A percentile compares a stretch with the other conserved stretches of the same genome.
Evolutionary conservation across 2,888 invertebrate species (phyloP).

Genomic region (Cheilosia pagana): DNA sequence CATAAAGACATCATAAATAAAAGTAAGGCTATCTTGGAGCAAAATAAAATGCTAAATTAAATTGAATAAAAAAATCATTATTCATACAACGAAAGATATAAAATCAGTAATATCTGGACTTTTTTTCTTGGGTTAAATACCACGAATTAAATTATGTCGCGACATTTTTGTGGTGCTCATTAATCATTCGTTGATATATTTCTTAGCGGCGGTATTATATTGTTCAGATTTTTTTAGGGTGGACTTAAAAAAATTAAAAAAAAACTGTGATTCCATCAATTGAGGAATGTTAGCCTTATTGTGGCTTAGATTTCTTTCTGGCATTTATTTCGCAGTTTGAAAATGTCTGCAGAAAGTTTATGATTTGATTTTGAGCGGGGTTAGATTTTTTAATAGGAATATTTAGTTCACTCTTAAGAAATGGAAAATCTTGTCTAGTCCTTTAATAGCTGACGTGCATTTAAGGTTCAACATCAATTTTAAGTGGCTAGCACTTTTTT

Average conservation of each 20-base stretch:
- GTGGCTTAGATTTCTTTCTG: too few relatives aligned
- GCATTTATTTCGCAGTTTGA: too few relatives aligned
- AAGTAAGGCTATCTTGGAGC: neutral
- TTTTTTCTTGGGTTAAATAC: neutral
- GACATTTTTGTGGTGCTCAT: conserved; percentile 15
- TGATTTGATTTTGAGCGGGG: too few relatives aligned
- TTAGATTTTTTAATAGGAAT: too few relatives aligned
- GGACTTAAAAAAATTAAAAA: neutral
- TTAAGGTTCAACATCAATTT: too few relatives aligned
- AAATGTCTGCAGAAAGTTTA: too few relatives aligned
- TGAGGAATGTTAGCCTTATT: too few relatives aligned
- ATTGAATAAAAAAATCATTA: conserved; percentile 26
- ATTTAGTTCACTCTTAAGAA: too few relatives aligned
- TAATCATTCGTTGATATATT: conserved; percentile 22
- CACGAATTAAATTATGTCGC: neutral
- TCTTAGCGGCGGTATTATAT: neutral
- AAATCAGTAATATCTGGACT: conserved; percentile 2
- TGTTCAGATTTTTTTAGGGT: neutral
- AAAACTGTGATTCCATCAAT: too few relatives aligned
- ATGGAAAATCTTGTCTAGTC: too few relatives aligned
- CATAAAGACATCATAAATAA: conserved; percentile 1
- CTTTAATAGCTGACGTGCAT: too few relatives aligned
- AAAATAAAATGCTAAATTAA: conserved; percentile 26
- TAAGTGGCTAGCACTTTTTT: too few relatives aligned
- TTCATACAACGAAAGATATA: neutral